Conservation (phyloP, 2,797 vertebrate genomes). For the Danio tinwini region DNA sequence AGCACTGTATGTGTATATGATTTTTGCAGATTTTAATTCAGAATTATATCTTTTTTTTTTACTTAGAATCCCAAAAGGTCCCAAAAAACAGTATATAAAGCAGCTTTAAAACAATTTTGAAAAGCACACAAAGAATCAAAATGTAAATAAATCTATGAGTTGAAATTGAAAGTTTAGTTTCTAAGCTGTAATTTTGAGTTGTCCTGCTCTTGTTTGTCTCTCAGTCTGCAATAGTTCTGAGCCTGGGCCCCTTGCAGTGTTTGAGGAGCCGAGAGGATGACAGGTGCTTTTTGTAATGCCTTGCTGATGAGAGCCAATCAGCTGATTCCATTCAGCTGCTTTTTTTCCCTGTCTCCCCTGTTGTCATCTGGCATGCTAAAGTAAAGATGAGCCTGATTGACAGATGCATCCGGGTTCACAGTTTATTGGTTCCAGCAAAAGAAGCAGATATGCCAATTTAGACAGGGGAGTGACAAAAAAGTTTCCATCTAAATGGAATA, state of each 20-base stretch:
- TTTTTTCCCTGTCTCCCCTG: slow-evolving; percentile 72
- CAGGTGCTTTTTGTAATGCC: slow-evolving; percentile 95
- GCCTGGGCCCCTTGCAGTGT: slow-evolving; percentile 72
- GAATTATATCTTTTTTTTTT: too few relatives aligned
- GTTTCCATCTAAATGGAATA: slow-evolving; percentile 96
- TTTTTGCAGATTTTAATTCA: too few relatives aligned
- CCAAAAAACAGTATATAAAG: too few relatives aligned
- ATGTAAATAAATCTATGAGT: not conserved
- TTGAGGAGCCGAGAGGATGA: slow-evolving; percentile 85
- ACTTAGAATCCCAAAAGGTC: too few relatives aligned
- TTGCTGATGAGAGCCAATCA: slow-evolving; percentile 94
- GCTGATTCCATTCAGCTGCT: slow-evolving; percentile 78
- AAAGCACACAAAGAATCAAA: too few relatives aligned
- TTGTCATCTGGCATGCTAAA: slow-evolving; percentile 90
- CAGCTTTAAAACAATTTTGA: too few relatives aligned
- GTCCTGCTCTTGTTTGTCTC: slow-evolving; percentile 70
- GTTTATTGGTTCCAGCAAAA: slow-evolving; percentile 94
- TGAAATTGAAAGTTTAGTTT: not conserved
- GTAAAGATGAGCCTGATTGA: slow-evolving; percentile 91
- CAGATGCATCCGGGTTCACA: slow-evolving; percentile 93
- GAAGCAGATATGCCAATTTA: slow-evolving; percentile 96
- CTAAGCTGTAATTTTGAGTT: not conserved
- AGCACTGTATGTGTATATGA: too few relatives aligned
- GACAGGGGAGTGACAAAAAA: slow-evolving; percentile 95
- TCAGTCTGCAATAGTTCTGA: slow-evolving; percentile 63